A percentile compares a stretch with the other conserved stretches of the same genome.
Evolutionary conservation across 2,113 vertebrate species (phyloP).

Genomic region (Hydrolagus affinis): DNA sequence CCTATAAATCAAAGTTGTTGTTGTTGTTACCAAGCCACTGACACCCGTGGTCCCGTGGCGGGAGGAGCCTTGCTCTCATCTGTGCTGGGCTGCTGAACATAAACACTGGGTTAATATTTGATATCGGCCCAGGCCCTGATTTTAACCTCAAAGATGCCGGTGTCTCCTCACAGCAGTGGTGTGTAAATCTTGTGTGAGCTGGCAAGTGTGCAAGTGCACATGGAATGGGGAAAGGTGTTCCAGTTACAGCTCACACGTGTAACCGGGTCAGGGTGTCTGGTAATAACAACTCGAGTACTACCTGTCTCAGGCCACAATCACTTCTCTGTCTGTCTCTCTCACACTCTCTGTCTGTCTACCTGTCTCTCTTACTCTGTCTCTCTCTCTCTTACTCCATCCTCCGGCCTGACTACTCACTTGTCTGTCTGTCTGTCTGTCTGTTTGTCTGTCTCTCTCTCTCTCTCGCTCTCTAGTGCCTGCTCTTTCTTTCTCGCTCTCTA

Average conservation of each 20-base stretch:
- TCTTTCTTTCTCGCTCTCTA: too few species aligned
- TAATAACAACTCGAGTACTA: too few species aligned
- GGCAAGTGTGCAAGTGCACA: background rate
- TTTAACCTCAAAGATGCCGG: background rate
- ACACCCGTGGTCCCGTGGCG: too few species aligned
- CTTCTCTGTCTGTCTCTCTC: background rate
- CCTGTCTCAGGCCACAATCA: too few species aligned
- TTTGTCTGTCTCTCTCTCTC: background rate
- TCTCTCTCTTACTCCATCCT: background rate
- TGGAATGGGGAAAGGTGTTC: background rate
- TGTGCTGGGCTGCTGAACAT: background rate
- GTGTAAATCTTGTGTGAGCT: background rate
- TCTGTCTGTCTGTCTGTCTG: background rate
- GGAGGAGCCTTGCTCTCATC: too few species aligned
- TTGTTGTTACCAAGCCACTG: too few species aligned
- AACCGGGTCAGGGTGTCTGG: constrained; percentile 11
- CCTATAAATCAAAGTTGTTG: too few species aligned
- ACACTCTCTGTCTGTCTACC: background rate
- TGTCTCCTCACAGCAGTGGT: background rate
- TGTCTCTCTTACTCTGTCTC: background rate
- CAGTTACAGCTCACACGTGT: background rate
- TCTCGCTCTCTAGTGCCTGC: background rate
- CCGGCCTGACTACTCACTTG: background rate
- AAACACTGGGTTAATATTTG: background rate
- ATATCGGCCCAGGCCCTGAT: too few species aligned